Percentiles rank a stretch among this genome's conserved stretches.
Evolutionary conservation across 1,140 invertebrate species (phyloP).

Genomic region (Ridgeia piscesae): DNA sequence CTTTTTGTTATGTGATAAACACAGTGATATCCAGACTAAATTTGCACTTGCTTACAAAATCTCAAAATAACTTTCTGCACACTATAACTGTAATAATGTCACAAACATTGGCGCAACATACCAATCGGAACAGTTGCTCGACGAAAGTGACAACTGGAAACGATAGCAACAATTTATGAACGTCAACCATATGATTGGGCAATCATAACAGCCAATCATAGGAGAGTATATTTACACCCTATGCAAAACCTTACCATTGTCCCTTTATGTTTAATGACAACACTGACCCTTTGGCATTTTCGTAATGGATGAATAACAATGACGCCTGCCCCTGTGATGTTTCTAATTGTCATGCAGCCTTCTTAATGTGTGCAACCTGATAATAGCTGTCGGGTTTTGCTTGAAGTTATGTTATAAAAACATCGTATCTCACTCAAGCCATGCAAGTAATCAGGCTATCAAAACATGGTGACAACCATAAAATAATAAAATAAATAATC

Average conservation of each 20-base stretch:
- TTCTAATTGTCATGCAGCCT: neutral
- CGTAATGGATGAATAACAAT: neutral
- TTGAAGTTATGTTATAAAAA: neutral
- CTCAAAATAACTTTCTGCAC: neutral
- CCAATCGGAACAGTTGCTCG: neutral
- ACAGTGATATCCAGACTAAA: neutral
- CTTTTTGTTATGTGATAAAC: neutral
- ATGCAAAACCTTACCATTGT: neutral
- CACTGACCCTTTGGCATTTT: neutral
- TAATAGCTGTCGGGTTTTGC: neutral
- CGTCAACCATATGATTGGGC: neutral
- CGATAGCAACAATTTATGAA: neutral
- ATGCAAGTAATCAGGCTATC: neutral
- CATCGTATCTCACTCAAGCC: neutral
- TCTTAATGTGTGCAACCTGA: neutral
- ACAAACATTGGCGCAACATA: neutral
- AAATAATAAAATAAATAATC: neutral
- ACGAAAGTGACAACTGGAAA: neutral
- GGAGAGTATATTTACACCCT: neutral
- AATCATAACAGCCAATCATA: neutral
- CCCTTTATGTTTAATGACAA: neutral
- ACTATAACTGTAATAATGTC: neutral
- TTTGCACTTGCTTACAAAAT: neutral
- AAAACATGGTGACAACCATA: neutral
- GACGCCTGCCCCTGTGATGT: neutral